Base-by-base conservation (phyloP, 1,140 invertebrate genomes). In the Vanessa atalanta region DNA sequence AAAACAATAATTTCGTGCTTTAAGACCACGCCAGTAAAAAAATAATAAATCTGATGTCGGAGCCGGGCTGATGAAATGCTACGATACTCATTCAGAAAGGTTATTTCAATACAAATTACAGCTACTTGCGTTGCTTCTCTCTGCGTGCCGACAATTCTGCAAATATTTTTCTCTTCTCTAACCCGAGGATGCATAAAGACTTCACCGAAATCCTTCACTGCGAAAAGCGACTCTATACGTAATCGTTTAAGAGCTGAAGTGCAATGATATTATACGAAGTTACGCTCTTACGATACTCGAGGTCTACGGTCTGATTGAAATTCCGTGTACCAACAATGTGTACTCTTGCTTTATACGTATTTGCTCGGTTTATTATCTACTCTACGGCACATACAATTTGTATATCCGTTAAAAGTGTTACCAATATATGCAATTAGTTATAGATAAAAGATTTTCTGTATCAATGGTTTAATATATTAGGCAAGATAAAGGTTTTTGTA, bases 41-140 rank as follows among this genome's bases (percentile, higher is more conserved):
- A 91, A 92, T 91, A 91, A 92, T 90, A 93, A 93, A 93, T 93
- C 89, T 80, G 84, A 80, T 78, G 80, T 83, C 84, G 83, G 81
- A 64, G 76, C 72, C 79, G 69, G 82, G 72, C 83, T 84, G 90
- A 90, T 90, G 88, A 89, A 91, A 93, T 88, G 89, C 87, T 87
- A 86, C 87, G 87, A 92, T 91, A 89, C 83, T 77, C 89, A 90
- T 89, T 88, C 91, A 88, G 83, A 83, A 86, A 87, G 86, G 88
- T 89, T 93, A 93, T 93, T 93, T 88, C 88, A 89, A 91, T 91
- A 91, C 89, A 92, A 91, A 92, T 91, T 91, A 87, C 88, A 87
- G 88, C 88, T 90, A 91, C 90, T 92, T 92, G 88, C 85, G 75
- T 87, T 87, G 89, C 83, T 85, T 80, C 88, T 86, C 87, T 81